phyloP scores from a whole-genome alignment of 1,140 invertebrate genomes.

The Drosophila dunni region DNA sequence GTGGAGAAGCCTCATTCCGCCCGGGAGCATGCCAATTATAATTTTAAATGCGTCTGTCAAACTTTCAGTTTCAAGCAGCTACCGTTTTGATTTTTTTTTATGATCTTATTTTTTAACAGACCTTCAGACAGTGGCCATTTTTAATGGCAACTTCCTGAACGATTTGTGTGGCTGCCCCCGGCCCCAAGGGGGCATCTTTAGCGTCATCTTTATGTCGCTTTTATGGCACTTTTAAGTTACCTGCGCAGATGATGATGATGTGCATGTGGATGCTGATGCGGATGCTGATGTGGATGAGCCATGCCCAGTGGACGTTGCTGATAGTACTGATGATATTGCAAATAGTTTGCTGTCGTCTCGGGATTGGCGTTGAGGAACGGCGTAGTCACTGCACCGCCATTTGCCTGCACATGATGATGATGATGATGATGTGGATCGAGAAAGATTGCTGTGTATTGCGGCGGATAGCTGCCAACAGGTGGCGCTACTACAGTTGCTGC shows the following conservation, averaged over 20 bases:
- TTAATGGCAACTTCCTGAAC: constrained; percentile 36
- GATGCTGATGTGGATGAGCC: constrained; percentile 45
- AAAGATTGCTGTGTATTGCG: constrained; percentile 76
- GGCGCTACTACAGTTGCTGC: constrained; percentile 23
- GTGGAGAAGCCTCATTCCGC: constrained; percentile 1
- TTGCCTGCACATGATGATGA: constrained; percentile 54
- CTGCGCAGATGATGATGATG: constrained; percentile 56
- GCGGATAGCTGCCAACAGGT: constrained; percentile 60
- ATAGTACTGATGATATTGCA: constrained; percentile 74
- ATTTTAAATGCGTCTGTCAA: constrained; percentile 74
- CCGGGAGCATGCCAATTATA: constrained; percentile 69
- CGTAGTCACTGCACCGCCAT: constrained; percentile 45
- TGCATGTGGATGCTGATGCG: constrained; percentile 49
- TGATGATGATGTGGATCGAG: constrained; percentile 54
- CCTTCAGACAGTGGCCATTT: constrained; percentile 44
- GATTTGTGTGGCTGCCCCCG: constrained; percentile 30
- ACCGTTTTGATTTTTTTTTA: too few species aligned
- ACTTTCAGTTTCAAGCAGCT: constrained; percentile 46
- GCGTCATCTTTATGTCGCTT: constrained; percentile 29
- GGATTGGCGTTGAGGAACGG: constrained; percentile 49
- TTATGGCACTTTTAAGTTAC: constrained; percentile 43
- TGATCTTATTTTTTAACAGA: background rate
- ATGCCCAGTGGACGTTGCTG: constrained; percentile 59
- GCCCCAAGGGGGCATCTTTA: constrained; percentile 1
- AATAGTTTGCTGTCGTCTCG: constrained; percentile 43